Conservation (phyloP, 1,140 invertebrate genomes). For the Hydropsyche tenuis region DNA sequence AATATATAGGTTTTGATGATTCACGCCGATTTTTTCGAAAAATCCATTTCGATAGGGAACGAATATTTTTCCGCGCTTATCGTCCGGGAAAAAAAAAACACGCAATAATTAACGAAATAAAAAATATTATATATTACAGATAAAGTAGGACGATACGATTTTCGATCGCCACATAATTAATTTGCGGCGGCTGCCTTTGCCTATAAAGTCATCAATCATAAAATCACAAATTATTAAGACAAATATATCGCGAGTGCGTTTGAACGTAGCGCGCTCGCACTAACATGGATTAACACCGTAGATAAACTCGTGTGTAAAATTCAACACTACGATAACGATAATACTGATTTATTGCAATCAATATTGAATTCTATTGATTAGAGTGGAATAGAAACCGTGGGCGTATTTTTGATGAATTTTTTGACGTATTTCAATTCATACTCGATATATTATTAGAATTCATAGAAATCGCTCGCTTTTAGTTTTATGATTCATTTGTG, state of each 20-base stretch:
- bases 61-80: too few species aligned
- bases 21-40: too few species aligned
- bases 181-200: background rate
- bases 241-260: slow-evolving; percentile 28
- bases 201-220: slow-evolving; percentile 27
- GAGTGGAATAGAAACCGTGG: background rate
- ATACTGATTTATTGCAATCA: slow-evolving; percentile 37
- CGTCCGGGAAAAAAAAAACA: too few species aligned
- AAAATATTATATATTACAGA: background rate
- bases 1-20: too few species aligned
- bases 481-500: too few species aligned
- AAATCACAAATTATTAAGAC: slow-evolving; percentile 39
- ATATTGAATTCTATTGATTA: slow-evolving; percentile 35
- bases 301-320: slow-evolving; percentile 19
- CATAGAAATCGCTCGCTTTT: too few species aligned
- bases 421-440: too few species aligned
- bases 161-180: background rate
- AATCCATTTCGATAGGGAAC: too few species aligned
- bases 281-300: slow-evolving; percentile 6
- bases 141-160: slow-evolving; percentile 2
- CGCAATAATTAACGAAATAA: too few species aligned
- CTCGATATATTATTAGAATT: too few species aligned
- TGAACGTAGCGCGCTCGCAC: background rate
- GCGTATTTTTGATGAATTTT: background rate
- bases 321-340: slow-evolving; percentile 33